Evolutionary conservation across 2,113 vertebrate species (phyloP), one percentile per base, ranked within the genome.

Genomic region (Columbina picui): DNA sequence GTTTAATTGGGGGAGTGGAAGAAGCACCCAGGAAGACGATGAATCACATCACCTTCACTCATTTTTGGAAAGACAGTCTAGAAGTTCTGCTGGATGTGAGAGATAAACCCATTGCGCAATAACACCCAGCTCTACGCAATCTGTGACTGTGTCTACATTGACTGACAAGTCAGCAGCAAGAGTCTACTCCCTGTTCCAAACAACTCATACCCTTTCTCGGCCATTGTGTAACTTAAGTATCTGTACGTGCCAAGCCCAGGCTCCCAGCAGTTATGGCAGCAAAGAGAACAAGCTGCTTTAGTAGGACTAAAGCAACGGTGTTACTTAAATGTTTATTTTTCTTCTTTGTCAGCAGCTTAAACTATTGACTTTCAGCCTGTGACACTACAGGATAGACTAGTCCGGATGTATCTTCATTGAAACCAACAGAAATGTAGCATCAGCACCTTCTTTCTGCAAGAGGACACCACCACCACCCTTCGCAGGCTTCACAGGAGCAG

Each of bases 291-390:
- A 90, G 30, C 26, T 57, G 68, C 15, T 78, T 80, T 61, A 80
- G 52, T 57, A 49, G 6, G 15, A 69, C 9, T 45, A 86, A 86
- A 89, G 67, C 36, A 93, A 65, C 21, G 18, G 7, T 7, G 18
- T 64, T 83, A 86, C 69, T 86, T 73, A 93, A 88, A 36, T 43
- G 76, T 41, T 95, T 90, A n/a, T 13, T 80, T 87, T 89, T 87
- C 12, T 73, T n/a, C 14, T 94, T 36, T 53, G 20, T 92, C 73
- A 92, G 77, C 27, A 63, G 17, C 57, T 70, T 77, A 32, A 84
- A 61, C 22, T 39, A 8, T 4, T 84, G 63, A 30, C 39, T 92
- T 86, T 73, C 50, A 68, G 52, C 36, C 23, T 73, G 15, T 39
- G 27, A 60, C 45, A 34, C 25, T 70, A 41, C 29, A 87, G 59